Evolutionary conservation across 2,888 invertebrate genomes (phyloP).

Genomic region (Cephus pulcher): DNA sequence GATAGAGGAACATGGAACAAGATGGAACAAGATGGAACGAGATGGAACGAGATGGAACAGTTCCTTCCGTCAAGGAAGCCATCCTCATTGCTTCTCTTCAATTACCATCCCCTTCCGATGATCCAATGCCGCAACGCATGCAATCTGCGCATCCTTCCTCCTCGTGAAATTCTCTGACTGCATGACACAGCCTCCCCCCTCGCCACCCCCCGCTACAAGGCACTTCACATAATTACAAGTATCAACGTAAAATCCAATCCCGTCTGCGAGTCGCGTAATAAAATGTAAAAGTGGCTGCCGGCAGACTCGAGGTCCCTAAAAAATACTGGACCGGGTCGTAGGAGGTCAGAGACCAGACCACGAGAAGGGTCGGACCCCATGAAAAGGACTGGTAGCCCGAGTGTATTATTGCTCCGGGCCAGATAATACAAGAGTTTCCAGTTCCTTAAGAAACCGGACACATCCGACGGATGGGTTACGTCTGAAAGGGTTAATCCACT

Average conservation of each 20-base stretch:
- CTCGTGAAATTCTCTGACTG: background rate
- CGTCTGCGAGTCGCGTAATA: background rate
- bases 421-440: too few species aligned
- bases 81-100: slow-evolving; percentile 26
- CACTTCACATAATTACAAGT: slow-evolving; percentile 31
- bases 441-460: too few species aligned
- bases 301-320: background rate
- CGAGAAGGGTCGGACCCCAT: too few species aligned
- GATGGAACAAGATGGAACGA: background rate
- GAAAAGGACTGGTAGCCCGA: background rate
- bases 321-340: background rate
- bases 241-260: slow-evolving; percentile 1
- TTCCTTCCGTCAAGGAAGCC: background rate
- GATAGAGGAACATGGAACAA: background rate
- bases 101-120: slow-evolving; percentile 33
- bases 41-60: slow-evolving; percentile 7
- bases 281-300: background rate
- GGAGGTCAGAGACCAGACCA: background rate
- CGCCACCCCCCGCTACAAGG: background rate
- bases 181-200: too few species aligned
- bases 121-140: slow-evolving; percentile 24
- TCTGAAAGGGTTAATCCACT: background rate
- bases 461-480: too few species aligned
- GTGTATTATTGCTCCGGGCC: background rate
- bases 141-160: slow-evolving; percentile 11